phyloP scores from a whole-genome alignment of 2,797 vertebrate genomes.

The Arremon brunneinucha region DNA sequence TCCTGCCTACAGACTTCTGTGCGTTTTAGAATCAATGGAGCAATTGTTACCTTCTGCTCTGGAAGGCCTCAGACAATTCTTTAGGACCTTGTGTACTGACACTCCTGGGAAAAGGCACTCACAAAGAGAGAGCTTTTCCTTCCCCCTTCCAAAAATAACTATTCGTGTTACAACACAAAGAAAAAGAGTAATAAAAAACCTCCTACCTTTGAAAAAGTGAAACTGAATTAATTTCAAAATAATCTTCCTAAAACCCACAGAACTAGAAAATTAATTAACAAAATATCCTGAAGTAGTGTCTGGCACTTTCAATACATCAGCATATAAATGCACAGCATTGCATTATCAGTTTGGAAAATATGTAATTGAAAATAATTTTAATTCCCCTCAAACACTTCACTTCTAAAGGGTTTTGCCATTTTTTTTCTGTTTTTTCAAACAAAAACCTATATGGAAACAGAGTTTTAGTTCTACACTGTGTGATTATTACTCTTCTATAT shows the following conservation, averaged over 20 bases:
- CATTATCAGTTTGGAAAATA: background rate
- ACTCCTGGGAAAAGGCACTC: slow-evolving; percentile 67
- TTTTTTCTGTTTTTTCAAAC: background rate
- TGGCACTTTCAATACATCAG: background rate
- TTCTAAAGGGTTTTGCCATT: background rate
- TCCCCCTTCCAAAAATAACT: slow-evolving; percentile 12
- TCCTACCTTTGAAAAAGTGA: background rate
- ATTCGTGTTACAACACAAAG: slow-evolving; percentile 7
- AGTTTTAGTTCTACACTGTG: background rate
- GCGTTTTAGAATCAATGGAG: slow-evolving; percentile 70
- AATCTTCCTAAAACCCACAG: background rate
- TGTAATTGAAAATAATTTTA: background rate
- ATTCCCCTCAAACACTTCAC: background rate
- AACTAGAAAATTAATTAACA: background rate
- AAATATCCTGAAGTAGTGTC: background rate
- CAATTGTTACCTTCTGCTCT: slow-evolving; percentile 72
- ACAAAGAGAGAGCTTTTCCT: slow-evolving; percentile 42
- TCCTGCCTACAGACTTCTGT: slow-evolving; percentile 49
- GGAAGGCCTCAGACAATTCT: slow-evolving; percentile 68
- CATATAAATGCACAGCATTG: background rate
- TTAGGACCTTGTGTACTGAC: slow-evolving; percentile 53
- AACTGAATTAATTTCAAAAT: background rate
- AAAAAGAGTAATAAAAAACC: slow-evolving; percentile 1
- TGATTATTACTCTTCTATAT: background rate
- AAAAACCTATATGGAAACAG: background rate